A percentile compares a stretch with the other conserved stretches of the same genome.
Conservation (phyloP, 2,888 invertebrate genomes). For the Chesias legatella region DNA sequence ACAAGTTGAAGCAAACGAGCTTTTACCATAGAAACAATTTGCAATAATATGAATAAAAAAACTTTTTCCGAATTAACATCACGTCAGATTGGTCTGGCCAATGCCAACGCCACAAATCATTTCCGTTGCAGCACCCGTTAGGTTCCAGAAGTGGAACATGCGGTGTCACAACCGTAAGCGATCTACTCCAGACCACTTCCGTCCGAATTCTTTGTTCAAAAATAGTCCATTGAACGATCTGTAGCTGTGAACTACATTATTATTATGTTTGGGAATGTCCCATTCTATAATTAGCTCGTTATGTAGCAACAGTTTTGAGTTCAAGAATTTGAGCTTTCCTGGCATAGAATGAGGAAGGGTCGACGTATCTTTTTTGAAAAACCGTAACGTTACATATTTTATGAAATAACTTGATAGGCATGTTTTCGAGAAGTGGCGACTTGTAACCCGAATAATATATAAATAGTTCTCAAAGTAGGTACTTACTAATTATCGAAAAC, state of each 20-base stretch:
- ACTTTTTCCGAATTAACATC: too few relatives aligned
- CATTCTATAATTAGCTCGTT: constrained; percentile 17
- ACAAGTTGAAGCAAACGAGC: too few relatives aligned
- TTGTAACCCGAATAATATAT: too few relatives aligned
- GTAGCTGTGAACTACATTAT: constrained; percentile 28
- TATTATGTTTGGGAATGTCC: constrained; percentile 27
- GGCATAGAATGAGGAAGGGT: too few relatives aligned
- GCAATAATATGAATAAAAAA: too few relatives aligned
- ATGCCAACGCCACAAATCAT: background rate
- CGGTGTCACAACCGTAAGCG: constrained; percentile 18
- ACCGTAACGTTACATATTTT: too few relatives aligned
- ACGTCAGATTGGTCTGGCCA: constrained; percentile 1
- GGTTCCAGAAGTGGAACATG: constrained; percentile 10
- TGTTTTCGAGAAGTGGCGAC: too few relatives aligned
- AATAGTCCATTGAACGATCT: constrained; percentile 22
- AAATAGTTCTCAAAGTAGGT: too few relatives aligned
- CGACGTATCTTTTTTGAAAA: too few relatives aligned
- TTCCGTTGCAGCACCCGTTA: constrained; percentile 7
- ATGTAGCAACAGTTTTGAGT: constrained; percentile 2
- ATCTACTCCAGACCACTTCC: constrained; percentile 22
- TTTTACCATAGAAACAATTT: too few relatives aligned
- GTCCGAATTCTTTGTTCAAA: constrained; percentile 16
- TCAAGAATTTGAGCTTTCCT: background rate
- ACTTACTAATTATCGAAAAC: too few relatives aligned
- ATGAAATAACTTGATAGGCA: too few relatives aligned